These are phyloP conservation scores for Poeciliopsis turneri DNA, from an alignment of 2,797 vertebrate species.

Conservation along the genomic window DNA sequence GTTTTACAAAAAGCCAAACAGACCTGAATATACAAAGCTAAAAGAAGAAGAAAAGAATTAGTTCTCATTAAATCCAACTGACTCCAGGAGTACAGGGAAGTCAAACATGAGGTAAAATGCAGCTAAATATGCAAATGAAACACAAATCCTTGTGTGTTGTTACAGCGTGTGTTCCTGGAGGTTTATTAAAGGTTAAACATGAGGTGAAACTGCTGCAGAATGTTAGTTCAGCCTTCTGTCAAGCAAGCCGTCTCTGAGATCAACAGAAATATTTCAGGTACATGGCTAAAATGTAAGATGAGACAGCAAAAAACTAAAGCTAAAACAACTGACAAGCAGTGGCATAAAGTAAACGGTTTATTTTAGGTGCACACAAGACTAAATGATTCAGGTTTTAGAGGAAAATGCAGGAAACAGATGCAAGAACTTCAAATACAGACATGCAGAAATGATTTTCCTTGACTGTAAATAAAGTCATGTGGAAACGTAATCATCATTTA, in stretches of 20 bases:
- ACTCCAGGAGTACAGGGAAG: background rate
- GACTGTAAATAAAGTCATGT: background rate
- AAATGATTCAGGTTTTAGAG: background rate
- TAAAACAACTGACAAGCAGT: background rate
- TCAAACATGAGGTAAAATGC: background rate
- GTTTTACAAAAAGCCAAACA: background rate
- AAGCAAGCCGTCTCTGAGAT: background rate
- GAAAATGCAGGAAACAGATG: background rate
- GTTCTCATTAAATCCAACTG: background rate
- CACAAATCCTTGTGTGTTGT: conserved; percentile 12
- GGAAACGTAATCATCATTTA: background rate
- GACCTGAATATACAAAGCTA: background rate
- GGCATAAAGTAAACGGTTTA: background rate
- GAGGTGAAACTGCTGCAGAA: background rate
- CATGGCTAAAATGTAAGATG: background rate
- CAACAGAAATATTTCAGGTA: background rate
- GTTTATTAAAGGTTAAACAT: conserved; percentile 2
- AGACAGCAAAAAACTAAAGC: background rate
- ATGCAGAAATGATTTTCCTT: background rate
- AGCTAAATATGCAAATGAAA: conserved; percentile 12
- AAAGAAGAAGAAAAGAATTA: background rate
- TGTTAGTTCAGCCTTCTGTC: background rate
- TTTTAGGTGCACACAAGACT: background rate
- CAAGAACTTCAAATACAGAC: background rate
- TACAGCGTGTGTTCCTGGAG: background rate